A percentile compares a stretch with the other conserved stretches of the same genome.
Evolutionary conservation across 2,797 vertebrate genomes (phyloP).

Genomic region (Molossus molossus): DNA sequence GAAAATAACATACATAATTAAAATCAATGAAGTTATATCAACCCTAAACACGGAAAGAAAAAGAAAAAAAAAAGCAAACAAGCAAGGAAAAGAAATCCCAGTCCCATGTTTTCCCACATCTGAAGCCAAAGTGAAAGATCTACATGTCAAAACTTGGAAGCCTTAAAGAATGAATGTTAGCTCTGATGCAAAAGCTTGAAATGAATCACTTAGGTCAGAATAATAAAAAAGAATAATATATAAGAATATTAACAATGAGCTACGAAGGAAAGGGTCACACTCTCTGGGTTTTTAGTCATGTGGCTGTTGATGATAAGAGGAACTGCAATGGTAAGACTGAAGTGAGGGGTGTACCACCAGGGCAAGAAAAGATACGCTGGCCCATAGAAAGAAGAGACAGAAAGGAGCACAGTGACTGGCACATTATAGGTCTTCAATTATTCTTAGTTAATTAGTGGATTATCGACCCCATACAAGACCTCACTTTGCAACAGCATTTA

Average conservation of each 20-base stretch:
- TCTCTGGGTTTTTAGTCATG: neutral
- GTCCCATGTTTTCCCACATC: neutral
- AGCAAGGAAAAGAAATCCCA: neutral
- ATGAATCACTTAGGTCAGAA: neutral
- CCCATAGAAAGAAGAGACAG: neutral
- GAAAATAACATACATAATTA: slow-evolving; percentile 81
- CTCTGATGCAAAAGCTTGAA: neutral
- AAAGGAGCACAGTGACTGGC: neutral
- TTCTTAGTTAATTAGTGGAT: neutral
- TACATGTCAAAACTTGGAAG: neutral
- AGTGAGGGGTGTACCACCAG: neutral
- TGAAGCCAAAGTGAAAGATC: slow-evolving; percentile 57
- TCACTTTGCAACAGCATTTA: neutral
- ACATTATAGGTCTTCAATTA: neutral
- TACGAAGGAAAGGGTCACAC: neutral
- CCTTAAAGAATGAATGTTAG: neutral
- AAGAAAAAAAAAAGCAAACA: neutral
- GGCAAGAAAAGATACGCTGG: neutral
- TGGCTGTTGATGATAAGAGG: neutral
- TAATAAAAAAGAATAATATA: neutral
- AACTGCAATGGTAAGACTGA: neutral
- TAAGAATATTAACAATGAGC: neutral
- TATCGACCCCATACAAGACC: neutral
- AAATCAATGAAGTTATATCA: slow-evolving; percentile 80
- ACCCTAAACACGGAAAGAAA: neutral